Evolutionary conservation across 2,113 vertebrate species (phyloP).

Genomic region (Piprites chloris): DNA sequence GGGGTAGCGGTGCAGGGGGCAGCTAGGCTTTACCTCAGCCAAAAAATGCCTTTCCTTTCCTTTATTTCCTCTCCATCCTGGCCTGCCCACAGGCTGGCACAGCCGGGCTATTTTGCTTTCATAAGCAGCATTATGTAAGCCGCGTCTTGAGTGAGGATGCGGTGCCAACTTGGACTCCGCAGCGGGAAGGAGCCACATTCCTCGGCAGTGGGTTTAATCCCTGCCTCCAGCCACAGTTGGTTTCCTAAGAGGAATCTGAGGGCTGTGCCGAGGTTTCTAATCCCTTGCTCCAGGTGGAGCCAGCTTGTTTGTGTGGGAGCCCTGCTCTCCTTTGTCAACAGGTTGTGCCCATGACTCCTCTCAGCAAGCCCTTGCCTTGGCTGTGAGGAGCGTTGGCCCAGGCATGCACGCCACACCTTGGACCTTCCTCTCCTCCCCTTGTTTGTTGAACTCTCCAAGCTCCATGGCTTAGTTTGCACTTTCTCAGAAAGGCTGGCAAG

Average conservation of each 20-base stretch:
- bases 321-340: background rate
- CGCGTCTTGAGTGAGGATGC: slow-evolving; percentile 11
- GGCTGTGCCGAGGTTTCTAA: background rate
- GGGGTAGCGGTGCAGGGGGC: too few species aligned
- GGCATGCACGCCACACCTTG: background rate
- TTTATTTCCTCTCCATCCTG: background rate
- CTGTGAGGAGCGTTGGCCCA: background rate
- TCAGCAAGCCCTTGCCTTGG: background rate
- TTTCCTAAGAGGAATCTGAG: background rate
- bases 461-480: background rate
- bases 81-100: slow-evolving; percentile 37
- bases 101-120: slow-evolving; percentile 27
- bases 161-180: slow-evolving; percentile 45
- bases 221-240: slow-evolving; percentile 28
- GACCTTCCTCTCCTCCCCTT: background rate
- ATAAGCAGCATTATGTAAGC: slow-evolving; percentile 67
- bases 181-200: slow-evolving; percentile 49
- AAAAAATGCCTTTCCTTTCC: background rate
- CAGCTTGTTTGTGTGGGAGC: background rate
- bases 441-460: background rate
- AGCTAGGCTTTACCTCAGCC: background rate
- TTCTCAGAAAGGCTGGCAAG: background rate
- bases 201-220: slow-evolving; percentile 44
- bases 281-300: slow-evolving; percentile 7
- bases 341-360: background rate